Conservation (phyloP, 1,140 invertebrate species). For the Drosophila bocki region DNA sequence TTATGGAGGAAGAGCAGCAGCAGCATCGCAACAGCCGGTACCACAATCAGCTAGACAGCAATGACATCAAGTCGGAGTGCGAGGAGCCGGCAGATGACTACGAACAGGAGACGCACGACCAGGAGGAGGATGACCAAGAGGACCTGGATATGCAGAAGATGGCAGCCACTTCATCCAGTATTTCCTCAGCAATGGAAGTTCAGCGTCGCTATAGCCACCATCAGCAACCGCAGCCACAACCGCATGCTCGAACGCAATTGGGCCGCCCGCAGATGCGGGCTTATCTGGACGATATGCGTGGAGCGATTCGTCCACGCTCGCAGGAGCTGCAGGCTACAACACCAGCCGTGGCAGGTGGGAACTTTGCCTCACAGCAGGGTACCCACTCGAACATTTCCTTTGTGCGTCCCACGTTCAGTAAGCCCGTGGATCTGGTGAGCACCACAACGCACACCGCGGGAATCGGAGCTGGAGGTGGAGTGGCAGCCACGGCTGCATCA, state of each 20-base stretch:
- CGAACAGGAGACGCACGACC: conserved; percentile 48
- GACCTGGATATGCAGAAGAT: conserved; percentile 61
- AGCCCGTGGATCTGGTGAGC: conserved; percentile 74
- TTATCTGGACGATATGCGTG: conserved; percentile 70
- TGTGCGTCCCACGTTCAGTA: conserved; percentile 77
- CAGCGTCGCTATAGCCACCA: conserved; percentile 65
- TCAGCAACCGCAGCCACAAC: conserved; percentile 13
- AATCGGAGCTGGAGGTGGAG: not conserved
- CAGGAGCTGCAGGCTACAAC: conserved; percentile 56
- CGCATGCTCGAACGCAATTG: conserved; percentile 49
- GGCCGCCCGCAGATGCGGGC: conserved; percentile 66
- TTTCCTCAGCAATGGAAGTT: conserved; percentile 19
- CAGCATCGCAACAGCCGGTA: conserved; percentile 39
- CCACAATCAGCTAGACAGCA: conserved; percentile 66
- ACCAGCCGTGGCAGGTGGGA: conserved; percentile 16
- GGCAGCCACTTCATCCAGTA: conserved; percentile 61
- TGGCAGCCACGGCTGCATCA: conserved; percentile 9
- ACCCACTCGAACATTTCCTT: conserved; percentile 74
- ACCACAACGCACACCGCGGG: conserved; percentile 67
- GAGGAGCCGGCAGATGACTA: conserved; percentile 75
- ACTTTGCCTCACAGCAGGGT: conserved; percentile 8
- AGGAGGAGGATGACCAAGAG: conserved; percentile 48
- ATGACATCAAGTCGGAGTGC: conserved; percentile 81
- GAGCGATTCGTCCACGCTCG: conserved; percentile 57
- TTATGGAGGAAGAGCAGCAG: conserved; percentile 74